Evolutionary conservation across 2,797 vertebrate species (phyloP).

Genomic region (Muraenolepis orangiensis): DNA sequence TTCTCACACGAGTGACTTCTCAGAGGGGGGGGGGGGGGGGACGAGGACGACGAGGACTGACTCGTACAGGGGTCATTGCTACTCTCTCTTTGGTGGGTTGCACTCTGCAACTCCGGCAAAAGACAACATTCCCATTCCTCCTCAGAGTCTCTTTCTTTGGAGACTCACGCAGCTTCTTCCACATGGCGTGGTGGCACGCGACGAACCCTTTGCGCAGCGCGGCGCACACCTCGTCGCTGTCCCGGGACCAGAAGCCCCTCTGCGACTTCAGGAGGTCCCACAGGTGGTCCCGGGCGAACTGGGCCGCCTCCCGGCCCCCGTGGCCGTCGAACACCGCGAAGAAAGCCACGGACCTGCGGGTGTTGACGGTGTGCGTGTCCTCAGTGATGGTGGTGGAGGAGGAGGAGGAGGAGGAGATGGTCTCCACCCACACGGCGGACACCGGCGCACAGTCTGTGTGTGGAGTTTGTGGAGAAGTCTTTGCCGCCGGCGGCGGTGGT

Average conservation of each 20-base stretch:
- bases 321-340: constrained; percentile 95
- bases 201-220: constrained; percentile 95
- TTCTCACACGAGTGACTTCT: background rate
- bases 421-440: constrained; percentile 63
- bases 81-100: background rate
- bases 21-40: background rate
- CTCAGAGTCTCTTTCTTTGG: background rate
- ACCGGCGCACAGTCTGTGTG: constrained; percentile 34
- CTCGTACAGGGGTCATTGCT: background rate
- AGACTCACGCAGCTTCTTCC: constrained; percentile 96
- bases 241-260: constrained; percentile 82
- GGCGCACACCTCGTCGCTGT: constrained; percentile 87
- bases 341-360: constrained; percentile 80
- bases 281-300: constrained; percentile 84
- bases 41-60: background rate
- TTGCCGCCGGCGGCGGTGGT: too few species aligned
- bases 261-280: constrained; percentile 86
- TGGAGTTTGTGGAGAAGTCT: background rate
- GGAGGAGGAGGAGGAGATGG: too few species aligned
- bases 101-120: background rate
- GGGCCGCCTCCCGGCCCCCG: constrained; percentile 88
- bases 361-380: constrained; percentile 39
- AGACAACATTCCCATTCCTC: background rate
- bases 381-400: background rate
- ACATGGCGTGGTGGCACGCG: constrained; percentile 96